A percentile compares a stretch with the other conserved stretches of the same genome.
phyloP scores from a whole-genome alignment of 2,888 invertebrate species.

The Apodemia zela region DNA sequence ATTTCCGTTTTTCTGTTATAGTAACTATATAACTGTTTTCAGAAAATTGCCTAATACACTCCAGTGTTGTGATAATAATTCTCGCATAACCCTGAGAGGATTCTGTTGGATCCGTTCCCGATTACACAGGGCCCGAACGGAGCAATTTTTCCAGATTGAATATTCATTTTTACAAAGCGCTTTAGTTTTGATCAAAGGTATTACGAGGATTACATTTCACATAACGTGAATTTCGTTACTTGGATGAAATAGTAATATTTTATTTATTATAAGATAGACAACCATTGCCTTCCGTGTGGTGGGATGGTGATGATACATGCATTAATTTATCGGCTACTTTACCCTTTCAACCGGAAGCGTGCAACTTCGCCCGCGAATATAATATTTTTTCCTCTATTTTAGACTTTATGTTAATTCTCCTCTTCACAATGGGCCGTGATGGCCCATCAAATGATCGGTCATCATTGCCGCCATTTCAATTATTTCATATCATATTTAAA shows the following conservation, averaged over 20 bases:
- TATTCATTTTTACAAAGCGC: constrained; percentile 15
- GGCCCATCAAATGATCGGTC: too few species aligned
- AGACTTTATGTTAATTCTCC: too few species aligned
- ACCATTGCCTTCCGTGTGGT: too few species aligned
- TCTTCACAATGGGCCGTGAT: too few species aligned
- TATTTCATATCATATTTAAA: too few species aligned
- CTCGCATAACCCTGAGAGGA: constrained; percentile 7
- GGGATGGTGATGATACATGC: too few species aligned
- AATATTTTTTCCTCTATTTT: too few species aligned
- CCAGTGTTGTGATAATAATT: constrained; percentile 3
- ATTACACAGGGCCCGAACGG: constrained; percentile 3
- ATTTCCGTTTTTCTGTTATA: not conserved
- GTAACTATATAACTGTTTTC: not conserved
- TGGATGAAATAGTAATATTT: not conserved
- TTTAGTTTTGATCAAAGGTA: constrained; percentile 13
- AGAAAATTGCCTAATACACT: not conserved
- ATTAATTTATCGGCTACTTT: not conserved
- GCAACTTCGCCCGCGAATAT: too few species aligned
- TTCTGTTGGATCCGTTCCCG: not conserved
- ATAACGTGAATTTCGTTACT: not conserved
- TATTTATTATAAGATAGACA: too few species aligned
- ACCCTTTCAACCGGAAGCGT: too few species aligned
- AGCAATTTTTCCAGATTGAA: constrained; percentile 9
- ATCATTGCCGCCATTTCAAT: too few species aligned
- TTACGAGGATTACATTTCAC: not conserved